These are phyloP conservation scores for Papilio protenor DNA, from an alignment of 2,888 invertebrate species.

Conservation along the genomic window DNA sequence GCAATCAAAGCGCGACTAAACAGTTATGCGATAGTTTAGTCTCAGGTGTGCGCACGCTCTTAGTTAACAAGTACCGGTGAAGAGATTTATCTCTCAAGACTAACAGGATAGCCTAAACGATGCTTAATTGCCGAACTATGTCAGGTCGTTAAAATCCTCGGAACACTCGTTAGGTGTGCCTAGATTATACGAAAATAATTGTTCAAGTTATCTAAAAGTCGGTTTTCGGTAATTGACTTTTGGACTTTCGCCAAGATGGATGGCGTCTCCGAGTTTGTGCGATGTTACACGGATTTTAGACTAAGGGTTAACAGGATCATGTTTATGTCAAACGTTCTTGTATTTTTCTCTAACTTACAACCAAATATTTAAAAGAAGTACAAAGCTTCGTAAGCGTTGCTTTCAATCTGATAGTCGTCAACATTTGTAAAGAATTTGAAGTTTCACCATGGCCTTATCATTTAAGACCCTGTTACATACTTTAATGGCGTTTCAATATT, in stretches of 20 bases:
- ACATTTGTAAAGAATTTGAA: no score
- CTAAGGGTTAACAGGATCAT: neutral
- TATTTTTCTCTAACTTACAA: no score
- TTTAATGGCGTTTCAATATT: no score
- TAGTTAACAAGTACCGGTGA: constrained; percentile 16
- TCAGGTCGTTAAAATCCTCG: constrained; percentile 71
- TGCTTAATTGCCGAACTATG: constrained; percentile 68
- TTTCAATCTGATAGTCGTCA: no score
- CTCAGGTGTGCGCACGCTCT: neutral
- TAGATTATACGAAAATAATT: constrained; percentile 77
- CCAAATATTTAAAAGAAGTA: no score
- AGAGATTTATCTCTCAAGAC: constrained; percentile 26
- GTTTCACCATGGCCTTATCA: no score
- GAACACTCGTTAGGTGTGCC: constrained; percentile 73
- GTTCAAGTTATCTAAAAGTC: constrained; percentile 64
- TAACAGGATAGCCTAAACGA: constrained; percentile 45
- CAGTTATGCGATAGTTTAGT: no score
- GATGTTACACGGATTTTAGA: constrained; percentile 36
- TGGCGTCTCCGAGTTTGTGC: constrained; percentile 46
- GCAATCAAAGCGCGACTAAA: no score
- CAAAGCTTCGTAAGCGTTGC: no score
- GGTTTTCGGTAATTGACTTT: constrained; percentile 76
- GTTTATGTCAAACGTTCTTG: neutral
- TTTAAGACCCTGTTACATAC: no score
- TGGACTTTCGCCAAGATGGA: constrained; percentile 72